These are phyloP conservation scores for Cyrtonyx montezumae DNA, from an alignment of 2,113 vertebrate genomes.

Conservation along the genomic window DNA sequence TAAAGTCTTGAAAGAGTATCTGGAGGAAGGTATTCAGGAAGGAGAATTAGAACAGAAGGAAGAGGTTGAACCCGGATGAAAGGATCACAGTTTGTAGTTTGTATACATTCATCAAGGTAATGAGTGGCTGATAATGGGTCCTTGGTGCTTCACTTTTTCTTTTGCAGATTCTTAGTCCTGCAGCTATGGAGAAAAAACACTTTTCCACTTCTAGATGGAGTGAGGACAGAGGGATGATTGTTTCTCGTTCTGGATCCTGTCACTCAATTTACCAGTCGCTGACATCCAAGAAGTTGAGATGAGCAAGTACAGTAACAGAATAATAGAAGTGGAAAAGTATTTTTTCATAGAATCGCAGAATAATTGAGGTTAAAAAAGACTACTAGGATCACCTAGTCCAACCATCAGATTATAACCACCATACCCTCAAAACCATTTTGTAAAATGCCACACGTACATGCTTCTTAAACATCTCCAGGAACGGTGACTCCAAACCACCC, in stretches of 20 bases:
- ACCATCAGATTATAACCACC: too few relatives aligned
- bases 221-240: not conserved
- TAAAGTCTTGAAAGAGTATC: not conserved
- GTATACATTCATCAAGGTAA: not conserved
- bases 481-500: too few relatives aligned
- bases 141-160: not conserved
- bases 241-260: not conserved
- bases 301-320: not conserved
- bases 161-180: not conserved
- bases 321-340: fast-evolving
- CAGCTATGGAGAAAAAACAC: not conserved
- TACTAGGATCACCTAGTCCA: too few relatives aligned
- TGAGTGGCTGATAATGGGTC: not conserved
- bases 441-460: too few relatives aligned
- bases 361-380: too few relatives aligned
- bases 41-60: not conserved
- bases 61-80: not conserved
- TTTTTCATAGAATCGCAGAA: not conserved
- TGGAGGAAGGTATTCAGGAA: not conserved
- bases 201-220: not conserved
- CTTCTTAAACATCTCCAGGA: too few relatives aligned
- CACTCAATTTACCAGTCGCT: fast-evolving
- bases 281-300: not conserved
- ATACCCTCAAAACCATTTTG: too few relatives aligned
- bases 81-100: not conserved